phyloP scores from a whole-genome alignment of 2,888 invertebrate genomes.

The Hypercompe scribonia region DNA sequence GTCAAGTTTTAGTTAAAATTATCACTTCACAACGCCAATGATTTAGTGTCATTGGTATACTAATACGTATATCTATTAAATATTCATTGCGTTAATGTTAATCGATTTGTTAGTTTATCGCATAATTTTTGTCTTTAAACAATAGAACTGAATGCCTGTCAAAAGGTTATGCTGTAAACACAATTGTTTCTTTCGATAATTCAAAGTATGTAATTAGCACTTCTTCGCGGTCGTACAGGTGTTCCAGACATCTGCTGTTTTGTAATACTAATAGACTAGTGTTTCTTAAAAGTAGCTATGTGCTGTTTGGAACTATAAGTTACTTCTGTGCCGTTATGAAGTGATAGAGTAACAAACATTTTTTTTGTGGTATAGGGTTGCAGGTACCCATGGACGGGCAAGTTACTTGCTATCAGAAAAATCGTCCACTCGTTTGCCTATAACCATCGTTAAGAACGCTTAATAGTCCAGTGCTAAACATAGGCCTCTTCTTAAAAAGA shows the following conservation, averaged over 20 bases:
- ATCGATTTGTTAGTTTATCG: conserved; percentile 6
- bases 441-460: too few species aligned
- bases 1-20: too few species aligned
- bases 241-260: neutral
- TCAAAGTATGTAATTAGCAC: neutral
- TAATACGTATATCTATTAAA: neutral
- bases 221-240: neutral
- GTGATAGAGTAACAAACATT: too few species aligned
- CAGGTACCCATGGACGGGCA: too few species aligned
- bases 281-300: too few species aligned
- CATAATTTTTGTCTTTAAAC: neutral
- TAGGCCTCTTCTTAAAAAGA: too few species aligned
- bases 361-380: too few species aligned
- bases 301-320: too few species aligned
- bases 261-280: neutral
- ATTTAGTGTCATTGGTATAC: neutral
- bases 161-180: neutral
- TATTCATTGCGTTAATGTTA: conserved; percentile 7
- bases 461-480: too few species aligned
- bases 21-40: neutral
- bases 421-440: too few species aligned
- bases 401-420: too few species aligned
- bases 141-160: conserved; percentile 2
- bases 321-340: too few species aligned
- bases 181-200: neutral